These are phyloP conservation scores for Ethmia dodecea DNA, from an alignment of 2,888 invertebrate genomes.

Conservation along the genomic window DNA sequence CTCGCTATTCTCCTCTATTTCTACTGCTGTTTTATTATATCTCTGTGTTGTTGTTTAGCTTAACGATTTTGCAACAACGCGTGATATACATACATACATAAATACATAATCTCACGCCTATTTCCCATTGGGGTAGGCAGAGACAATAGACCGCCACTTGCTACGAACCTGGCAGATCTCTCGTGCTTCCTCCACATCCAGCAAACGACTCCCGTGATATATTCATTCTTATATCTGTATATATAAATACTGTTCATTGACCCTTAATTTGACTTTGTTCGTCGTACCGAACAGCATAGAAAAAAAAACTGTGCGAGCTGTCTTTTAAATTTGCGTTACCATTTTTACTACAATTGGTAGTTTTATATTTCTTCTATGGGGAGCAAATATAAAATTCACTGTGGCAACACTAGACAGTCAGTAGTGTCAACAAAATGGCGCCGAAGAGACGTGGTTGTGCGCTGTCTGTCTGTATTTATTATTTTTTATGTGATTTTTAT, in stretches of 20 bases:
- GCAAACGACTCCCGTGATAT: too few species aligned
- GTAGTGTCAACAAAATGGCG: not conserved
- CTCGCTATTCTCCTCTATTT: too few species aligned
- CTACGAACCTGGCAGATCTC: too few species aligned
- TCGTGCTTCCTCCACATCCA: too few species aligned
- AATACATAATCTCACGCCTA: too few species aligned
- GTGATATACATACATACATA: too few species aligned
- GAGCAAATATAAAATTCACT: not conserved
- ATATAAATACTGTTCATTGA: too few species aligned
- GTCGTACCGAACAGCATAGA: not conserved
- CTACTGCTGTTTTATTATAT: not conserved
- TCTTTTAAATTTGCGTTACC: not conserved
- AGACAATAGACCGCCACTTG: too few species aligned
- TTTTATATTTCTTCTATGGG: not conserved
- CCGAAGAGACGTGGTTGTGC: not conserved
- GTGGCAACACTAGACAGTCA: not conserved
- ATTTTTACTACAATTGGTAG: not conserved
- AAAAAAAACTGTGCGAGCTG: not conserved
- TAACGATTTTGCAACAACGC: too few species aligned
- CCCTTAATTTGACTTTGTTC: not conserved
- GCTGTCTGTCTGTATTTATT: not conserved
- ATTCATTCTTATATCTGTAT: too few species aligned
- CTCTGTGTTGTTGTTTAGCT: not conserved
- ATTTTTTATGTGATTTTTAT: not conserved
- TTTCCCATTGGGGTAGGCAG: too few species aligned